phyloP scores from a whole-genome alignment of 2,113 vertebrate genomes.

The Phycodurus eques region DNA sequence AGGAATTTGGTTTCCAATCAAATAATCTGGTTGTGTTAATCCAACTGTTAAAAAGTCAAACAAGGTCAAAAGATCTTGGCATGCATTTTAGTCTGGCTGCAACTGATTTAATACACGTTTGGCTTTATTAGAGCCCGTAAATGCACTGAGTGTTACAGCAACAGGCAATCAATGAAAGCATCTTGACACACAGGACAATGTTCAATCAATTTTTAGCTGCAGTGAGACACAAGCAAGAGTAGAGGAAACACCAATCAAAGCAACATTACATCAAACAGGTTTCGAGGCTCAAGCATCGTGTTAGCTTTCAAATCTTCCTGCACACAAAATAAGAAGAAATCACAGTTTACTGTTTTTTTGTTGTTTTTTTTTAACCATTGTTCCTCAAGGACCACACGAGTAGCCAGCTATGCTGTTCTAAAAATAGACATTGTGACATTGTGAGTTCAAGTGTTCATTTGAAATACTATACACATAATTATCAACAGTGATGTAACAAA shows the following conservation, averaged over 20 bases:
- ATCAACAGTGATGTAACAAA: slow-evolving; percentile 12
- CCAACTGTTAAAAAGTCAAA: neutral
- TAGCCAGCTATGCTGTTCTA: too few species aligned
- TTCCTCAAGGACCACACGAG: too few species aligned
- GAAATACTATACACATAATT: neutral
- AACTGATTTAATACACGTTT: neutral
- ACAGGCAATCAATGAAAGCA: slow-evolving; percentile 5
- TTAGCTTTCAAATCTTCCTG: slow-evolving; percentile 47
- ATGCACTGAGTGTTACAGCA: neutral
- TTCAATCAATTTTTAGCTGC: slow-evolving; percentile 8
- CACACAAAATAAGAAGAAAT: slow-evolving; percentile 39
- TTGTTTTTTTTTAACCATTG: neutral
- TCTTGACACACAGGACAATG: neutral
- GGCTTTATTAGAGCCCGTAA: neutral
- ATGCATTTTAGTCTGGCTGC: neutral
- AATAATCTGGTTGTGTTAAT: neutral
- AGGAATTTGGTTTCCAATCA: neutral
- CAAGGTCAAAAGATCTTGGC: neutral
- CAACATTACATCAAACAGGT: slow-evolving; percentile 40
- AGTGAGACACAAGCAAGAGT: slow-evolving; percentile 2
- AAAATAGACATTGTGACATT: too few species aligned
- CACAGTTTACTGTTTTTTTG: slow-evolving; percentile 27
- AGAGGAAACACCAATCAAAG: slow-evolving; percentile 14
- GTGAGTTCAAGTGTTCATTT: too few species aligned
- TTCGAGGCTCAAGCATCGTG: slow-evolving; percentile 43